Percentiles rank a stretch among this genome's conserved stretches.
Conservation (phyloP, 2,888 invertebrate species). For the Tachina grossa region DNA sequence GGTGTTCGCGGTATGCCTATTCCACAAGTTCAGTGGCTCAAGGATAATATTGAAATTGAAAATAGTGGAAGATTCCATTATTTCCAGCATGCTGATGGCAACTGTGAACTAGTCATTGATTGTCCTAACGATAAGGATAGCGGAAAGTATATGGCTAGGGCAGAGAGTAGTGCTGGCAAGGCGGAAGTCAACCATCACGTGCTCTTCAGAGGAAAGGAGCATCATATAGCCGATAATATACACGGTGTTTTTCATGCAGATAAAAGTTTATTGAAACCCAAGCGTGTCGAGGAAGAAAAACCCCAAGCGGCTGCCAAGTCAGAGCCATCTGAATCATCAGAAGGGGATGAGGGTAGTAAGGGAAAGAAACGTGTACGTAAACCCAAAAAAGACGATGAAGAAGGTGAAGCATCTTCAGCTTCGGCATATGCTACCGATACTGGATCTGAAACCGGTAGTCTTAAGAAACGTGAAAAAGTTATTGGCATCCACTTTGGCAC, state of each 20-base stretch:
- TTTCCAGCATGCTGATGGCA: conserved; percentile 88
- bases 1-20: conserved; percentile 89
- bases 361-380: conserved; percentile 75
- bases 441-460: conserved; percentile 77
- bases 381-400: conserved; percentile 78
- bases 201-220: conserved; percentile 86
- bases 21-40: conserved; percentile 90
- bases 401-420: conserved; percentile 73
- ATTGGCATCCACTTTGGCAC: conserved; percentile 87
- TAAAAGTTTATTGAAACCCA: conserved; percentile 79
- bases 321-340: conserved; percentile 72
- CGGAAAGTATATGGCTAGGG: conserved; percentile 90
- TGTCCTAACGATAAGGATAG: conserved; percentile 87
- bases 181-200: conserved; percentile 89
- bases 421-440: conserved; percentile 75
- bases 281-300: conserved; percentile 74
- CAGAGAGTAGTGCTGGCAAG: conserved; percentile 88
- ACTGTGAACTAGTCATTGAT: conserved; percentile 87
- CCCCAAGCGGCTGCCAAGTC: conserved; percentile 59
- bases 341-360: conserved; percentile 73
- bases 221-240: conserved; percentile 82
- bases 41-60: conserved; percentile 86
- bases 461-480: conserved; percentile 81
- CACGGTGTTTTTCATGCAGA: conserved; percentile 83
- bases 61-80: conserved; percentile 86